A percentile compares a stretch with the other conserved stretches of the same genome.
These are phyloP conservation scores for Cephonodes hylas DNA, from an alignment of 2,888 invertebrate species.

Conservation along the genomic window DNA sequence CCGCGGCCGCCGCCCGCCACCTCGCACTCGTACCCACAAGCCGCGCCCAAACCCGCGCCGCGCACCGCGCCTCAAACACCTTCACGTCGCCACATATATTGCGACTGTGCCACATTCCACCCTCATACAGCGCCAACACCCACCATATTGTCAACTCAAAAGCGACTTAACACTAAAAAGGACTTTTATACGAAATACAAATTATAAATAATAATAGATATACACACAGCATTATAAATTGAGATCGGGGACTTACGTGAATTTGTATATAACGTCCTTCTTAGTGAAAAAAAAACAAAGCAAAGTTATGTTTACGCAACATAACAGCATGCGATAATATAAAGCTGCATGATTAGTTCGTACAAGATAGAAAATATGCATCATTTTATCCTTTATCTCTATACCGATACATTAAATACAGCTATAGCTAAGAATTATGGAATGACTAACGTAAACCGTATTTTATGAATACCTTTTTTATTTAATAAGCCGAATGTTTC, in stretches of 20 bases:
- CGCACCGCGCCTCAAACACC: constrained; percentile 32
- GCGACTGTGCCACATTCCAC: background rate
- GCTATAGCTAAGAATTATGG: no score
- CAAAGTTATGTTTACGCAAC: background rate
- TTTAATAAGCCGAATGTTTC: no score
- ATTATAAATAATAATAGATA: background rate
- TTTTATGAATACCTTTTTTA: no score
- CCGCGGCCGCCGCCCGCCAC: constrained; percentile 31
- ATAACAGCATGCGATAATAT: background rate
- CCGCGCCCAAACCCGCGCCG: no score
- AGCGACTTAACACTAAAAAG: constrained; percentile 44
- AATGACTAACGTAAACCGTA: no score
- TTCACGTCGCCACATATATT: constrained; percentile 32
- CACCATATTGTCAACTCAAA: constrained; percentile 79
- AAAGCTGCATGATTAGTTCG: no score
- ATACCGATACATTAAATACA: no score
- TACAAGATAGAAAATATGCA: no score
- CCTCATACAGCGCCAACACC: constrained; percentile 34
- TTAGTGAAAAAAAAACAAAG: background rate
- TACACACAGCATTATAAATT: no score
- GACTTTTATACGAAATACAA: no score
- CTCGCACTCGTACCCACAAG: constrained; percentile 33
- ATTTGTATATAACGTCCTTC: background rate
- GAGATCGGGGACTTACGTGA: no score
- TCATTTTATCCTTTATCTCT: no score